Percentiles rank a stretch among this genome's conserved stretches.
Evolutionary conservation across 2,888 invertebrate species (phyloP).

Genomic region (Deilephila elpenor): DNA sequence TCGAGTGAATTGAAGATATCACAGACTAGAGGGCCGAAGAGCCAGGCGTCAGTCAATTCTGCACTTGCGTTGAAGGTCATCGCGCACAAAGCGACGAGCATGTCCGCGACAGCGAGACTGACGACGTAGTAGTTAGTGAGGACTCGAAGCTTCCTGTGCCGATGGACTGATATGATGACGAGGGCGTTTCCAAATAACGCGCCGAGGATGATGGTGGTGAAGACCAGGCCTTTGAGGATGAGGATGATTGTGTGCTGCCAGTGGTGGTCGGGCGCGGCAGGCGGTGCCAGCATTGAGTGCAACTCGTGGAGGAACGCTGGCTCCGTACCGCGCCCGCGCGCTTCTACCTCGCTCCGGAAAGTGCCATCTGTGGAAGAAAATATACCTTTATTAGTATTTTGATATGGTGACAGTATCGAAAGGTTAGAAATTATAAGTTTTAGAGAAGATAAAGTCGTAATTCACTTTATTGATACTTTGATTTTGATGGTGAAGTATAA

Average conservation of each 20-base stretch:
- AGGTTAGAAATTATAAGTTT: too few species aligned
- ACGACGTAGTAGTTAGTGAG: conserved; percentile 98
- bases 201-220: conserved; percentile 94
- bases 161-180: conserved; percentile 93
- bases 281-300: conserved; percentile 79
- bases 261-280: conserved; percentile 76
- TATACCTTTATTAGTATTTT: not conserved
- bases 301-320: conserved; percentile 76
- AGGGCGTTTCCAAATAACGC: conserved; percentile 96
- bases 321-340: conserved; percentile 81
- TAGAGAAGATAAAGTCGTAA: too few species aligned
- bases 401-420: too few species aligned
- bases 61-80: conserved; percentile 97
- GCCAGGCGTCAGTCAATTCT: conserved; percentile 94
- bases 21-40: conserved; percentile 95
- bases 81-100: conserved; percentile 95
- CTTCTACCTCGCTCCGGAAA: conserved; percentile 76
- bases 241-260: conserved; percentile 82
- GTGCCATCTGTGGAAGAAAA: conserved; percentile 67
- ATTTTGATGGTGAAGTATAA: too few species aligned
- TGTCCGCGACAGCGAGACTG: conserved; percentile 96
- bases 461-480: too few species aligned
- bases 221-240: conserved; percentile 90
- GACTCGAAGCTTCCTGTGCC: conserved; percentile 92
- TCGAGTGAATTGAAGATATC: conserved; percentile 97